These are phyloP conservation scores for Clostera curtula DNA, from an alignment of 2,888 invertebrate genomes.

Conservation along the genomic window DNA sequence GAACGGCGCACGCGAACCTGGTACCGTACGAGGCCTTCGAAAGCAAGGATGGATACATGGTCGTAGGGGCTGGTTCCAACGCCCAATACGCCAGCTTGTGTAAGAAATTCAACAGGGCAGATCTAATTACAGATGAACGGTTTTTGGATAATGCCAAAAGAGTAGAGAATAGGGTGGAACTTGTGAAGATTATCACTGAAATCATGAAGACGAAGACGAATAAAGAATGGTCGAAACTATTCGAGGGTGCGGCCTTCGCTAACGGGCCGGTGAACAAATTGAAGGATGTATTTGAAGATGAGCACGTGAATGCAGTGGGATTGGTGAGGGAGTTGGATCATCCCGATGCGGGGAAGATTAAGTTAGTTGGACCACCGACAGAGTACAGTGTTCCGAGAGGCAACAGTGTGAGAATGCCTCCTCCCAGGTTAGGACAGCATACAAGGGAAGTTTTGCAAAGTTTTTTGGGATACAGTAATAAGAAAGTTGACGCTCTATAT, in stretches of 20 bases:
- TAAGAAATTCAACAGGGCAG: slow-evolving; percentile 72
- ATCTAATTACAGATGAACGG: slow-evolving; percentile 77
- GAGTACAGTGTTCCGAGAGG: slow-evolving; percentile 82
- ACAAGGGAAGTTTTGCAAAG: slow-evolving; percentile 84
- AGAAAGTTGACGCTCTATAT: slow-evolving; percentile 74
- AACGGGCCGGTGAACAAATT: slow-evolving; percentile 93
- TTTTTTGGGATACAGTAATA: slow-evolving; percentile 77
- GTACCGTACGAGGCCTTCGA: slow-evolving; percentile 95
- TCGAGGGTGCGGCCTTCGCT: slow-evolving; percentile 86
- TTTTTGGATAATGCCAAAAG: slow-evolving; percentile 83
- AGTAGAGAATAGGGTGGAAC: slow-evolving; percentile 82
- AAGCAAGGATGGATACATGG: slow-evolving; percentile 87
- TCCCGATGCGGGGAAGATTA: slow-evolving; percentile 80
- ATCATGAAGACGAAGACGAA: slow-evolving; percentile 78
- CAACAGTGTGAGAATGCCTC: slow-evolving; percentile 81
- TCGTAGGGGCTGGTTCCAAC: slow-evolving; percentile 92
- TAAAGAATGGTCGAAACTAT: slow-evolving; percentile 82
- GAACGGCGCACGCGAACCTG: slow-evolving; percentile 95
- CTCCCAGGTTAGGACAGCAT: slow-evolving; percentile 92
- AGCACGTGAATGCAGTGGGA: slow-evolving; percentile 84
- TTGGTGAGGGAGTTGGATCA: slow-evolving; percentile 83
- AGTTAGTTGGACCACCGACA: slow-evolving; percentile 91
- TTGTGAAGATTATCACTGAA: slow-evolving; percentile 77
- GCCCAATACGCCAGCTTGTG: slow-evolving; percentile 85
- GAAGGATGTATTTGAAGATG: slow-evolving; percentile 89